Conservation (phyloP, 2,797 vertebrate genomes). For the Ptychobarbus kaznakovi region DNA sequence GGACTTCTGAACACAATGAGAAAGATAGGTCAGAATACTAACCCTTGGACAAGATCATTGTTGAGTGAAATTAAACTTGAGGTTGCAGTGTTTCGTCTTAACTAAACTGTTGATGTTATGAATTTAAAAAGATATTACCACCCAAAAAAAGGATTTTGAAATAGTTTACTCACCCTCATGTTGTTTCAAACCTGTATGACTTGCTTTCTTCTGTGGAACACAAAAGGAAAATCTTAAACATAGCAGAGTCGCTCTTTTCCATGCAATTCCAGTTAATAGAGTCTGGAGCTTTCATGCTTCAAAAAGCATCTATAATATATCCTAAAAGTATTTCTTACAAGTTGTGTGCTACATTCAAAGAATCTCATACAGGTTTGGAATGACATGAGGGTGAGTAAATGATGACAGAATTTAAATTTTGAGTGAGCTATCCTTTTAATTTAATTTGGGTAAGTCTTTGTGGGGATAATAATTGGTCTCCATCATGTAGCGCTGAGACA, state of each 20-base stretch:
- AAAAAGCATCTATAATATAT: neutral
- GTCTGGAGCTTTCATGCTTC: neutral
- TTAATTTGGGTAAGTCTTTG: neutral
- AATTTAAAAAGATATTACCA: neutral
- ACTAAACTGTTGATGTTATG: neutral
- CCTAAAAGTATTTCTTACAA: neutral
- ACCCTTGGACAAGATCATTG: neutral
- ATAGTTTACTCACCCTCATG: neutral
- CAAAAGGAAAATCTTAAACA: neutral
- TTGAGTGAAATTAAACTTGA: neutral
- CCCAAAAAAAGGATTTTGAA: neutral
- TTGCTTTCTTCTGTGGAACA: neutral
- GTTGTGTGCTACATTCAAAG: neutral
- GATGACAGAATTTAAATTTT: neutral
- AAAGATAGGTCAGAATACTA: constrained; percentile 75
- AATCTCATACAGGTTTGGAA: neutral
- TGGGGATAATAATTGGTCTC: neutral
- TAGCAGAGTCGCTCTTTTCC: neutral
- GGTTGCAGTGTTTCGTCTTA: neutral
- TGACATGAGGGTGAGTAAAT: neutral
- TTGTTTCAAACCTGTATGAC: neutral
- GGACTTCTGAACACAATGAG: constrained; percentile 69
- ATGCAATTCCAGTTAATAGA: neutral
- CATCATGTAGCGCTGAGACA: constrained; percentile 36
- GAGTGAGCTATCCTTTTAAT: neutral